Conservation (phyloP, 2,797 vertebrate species). For the Chrysocyon brachyurus region DNA sequence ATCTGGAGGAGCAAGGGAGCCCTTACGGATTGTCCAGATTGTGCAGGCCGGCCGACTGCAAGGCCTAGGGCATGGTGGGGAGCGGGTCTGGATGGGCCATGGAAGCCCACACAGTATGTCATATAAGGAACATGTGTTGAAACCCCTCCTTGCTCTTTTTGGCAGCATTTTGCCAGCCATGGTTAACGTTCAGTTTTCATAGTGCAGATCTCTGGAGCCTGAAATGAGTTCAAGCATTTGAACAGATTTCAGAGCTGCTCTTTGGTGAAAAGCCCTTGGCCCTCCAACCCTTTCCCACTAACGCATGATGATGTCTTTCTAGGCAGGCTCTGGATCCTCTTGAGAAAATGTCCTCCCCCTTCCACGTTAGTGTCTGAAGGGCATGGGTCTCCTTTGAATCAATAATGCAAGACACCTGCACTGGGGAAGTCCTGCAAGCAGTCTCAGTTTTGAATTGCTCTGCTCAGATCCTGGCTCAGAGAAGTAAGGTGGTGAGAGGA, state of each 20-base stretch:
- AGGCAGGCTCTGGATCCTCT: not conserved
- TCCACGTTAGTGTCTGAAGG: not conserved
- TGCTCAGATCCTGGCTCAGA: not conserved
- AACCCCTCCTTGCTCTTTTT: not conserved
- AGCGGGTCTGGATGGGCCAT: not conserved
- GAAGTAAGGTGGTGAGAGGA: not conserved
- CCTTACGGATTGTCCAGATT: not conserved
- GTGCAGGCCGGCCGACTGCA: accelerated
- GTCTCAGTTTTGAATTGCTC: not conserved
- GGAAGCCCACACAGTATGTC: accelerated
- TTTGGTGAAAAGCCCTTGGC: not conserved
- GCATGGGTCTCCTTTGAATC: not conserved
- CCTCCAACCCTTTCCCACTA: not conserved
- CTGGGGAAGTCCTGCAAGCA: not conserved
- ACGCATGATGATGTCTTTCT: not conserved
- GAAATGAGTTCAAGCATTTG: not conserved
- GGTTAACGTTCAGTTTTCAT: not conserved
- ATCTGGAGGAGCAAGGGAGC: not conserved
- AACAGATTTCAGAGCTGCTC: not conserved
- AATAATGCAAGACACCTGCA: not conserved
- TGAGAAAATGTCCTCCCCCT: not conserved
- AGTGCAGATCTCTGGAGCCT: not conserved
- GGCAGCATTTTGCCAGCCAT: not conserved
- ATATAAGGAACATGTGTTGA: not conserved
- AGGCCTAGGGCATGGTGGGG: accelerated